Evolutionary conservation across 2,113 vertebrate genomes (phyloP), one percentile per base, ranked within the genome.

Genomic region (Ptyas mucosa): DNA sequence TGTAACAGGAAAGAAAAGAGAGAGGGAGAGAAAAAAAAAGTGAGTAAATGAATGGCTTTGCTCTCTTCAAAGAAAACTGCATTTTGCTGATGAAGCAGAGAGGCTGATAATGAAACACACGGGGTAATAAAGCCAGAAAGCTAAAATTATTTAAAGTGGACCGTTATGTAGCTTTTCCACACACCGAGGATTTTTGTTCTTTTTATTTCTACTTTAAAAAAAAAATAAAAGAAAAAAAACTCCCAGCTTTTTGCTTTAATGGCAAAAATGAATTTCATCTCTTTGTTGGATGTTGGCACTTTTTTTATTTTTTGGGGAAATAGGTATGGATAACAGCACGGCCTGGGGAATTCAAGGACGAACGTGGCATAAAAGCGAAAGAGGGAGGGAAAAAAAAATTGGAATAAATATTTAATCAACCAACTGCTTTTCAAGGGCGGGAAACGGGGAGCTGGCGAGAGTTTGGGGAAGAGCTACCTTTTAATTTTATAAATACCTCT

Each of bases 391-490:
- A 24, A 53, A 3, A 0, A 3, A 39, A 52, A 52, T 2, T 8
- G n/a, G 0, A 51, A 61, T 89, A 89, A 91, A 94, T 46, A 10
- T 29, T 10, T 69, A 21, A 26, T 5, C 81, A 18, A 1, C 10
- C 43, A 43, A 0, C 3, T 0, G 43, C 18, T 94, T 43, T 51
- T n/a, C 0, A 24, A 3, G 57, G 26, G 18, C 61, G 14, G 0
- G 0, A 89, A 54, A n/a, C 24, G 53, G 90, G 88, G 18, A 89
- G 53, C 39, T 29, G 21, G 21, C 52, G 85, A 11, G 12, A 39
- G 29, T 3, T 90, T 54, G 90, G 69, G 69, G 90, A 93, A 93
- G 64, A 52, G 43, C 90, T 18, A 49, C 54, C 15, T 89, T 43
- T 7, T 15, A 49, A 52, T 85, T 90, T 69, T 15, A 85, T 53